Evolutionary conservation across 2,888 invertebrate species (phyloP), one percentile per base, ranked within the genome.

Genomic region (Epinotia demarniana): DNA sequence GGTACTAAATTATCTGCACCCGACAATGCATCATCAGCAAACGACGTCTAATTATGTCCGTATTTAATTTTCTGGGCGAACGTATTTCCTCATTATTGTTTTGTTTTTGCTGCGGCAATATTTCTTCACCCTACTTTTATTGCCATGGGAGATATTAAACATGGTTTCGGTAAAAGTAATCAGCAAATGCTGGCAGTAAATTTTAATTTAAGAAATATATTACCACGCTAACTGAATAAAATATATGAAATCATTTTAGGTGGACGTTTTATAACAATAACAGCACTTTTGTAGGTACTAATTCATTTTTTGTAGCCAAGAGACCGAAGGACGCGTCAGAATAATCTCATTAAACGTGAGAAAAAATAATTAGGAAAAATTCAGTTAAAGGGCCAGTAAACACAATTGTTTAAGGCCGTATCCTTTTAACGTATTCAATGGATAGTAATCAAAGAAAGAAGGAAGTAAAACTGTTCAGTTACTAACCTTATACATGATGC

Each of bases 111-210:
- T 19, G 5, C 63, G n/a, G 53, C n/a, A 53, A 53, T 53, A 53
- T 8, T 53, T 53, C 53, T 23, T 43, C 23, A 18, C n/a, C 43
- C 23, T 46, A 46, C 12, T 12, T 69, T 69, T 69, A 69, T 60
- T 69, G 6, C 46, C 58, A 46, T 46, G 69, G 69, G 46, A 60
- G 43, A 69, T 5, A 60, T 19, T 58, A 60, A 69, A 69, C 69
- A 60, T 27, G 69, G 11, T 60, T 69, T 19, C 3, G 23, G 19
- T 11, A 57, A 46, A 69, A 69, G 69, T 46, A 69, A 69, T 58
- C 39, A 60, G 23, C 4, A 5, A 23, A 60, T 58, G 58, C 23
- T 12, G 16, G 69, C 0, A 3, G 23, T 60, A 60, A 69, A 68
- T 58, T 23, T 43, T 19, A 68, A 43, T 57, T 58, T 27, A 16